These are phyloP conservation scores for Isurus oxyrinchus DNA, from an alignment of 2,113 vertebrate genomes.

Conservation along the genomic window DNA sequence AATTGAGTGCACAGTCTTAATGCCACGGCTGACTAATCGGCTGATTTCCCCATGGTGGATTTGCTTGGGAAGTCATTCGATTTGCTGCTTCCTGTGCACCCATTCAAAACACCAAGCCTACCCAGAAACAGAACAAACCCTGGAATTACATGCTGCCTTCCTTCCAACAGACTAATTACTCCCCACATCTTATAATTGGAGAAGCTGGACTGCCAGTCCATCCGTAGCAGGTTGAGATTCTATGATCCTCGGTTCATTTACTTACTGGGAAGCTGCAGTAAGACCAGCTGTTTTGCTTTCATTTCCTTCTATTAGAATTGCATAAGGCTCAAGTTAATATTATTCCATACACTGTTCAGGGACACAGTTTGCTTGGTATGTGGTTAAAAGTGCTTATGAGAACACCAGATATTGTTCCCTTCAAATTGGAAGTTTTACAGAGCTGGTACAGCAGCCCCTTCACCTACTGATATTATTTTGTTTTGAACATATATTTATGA, in stretches of 20 bases:
- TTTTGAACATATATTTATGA: background rate
- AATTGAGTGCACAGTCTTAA: background rate
- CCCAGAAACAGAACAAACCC: background rate
- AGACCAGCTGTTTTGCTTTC: background rate
- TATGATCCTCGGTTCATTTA: slow-evolving; percentile 1
- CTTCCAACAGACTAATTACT: background rate
- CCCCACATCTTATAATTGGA: background rate
- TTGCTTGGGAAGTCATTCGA: background rate
- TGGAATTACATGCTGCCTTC: background rate
- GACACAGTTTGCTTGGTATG: background rate
- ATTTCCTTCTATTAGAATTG: background rate
- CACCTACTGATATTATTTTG: background rate
- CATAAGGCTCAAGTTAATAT: background rate
- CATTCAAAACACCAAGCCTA: background rate
- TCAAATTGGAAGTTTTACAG: background rate
- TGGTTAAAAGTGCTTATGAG: background rate
- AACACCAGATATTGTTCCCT: background rate
- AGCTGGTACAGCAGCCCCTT: background rate
- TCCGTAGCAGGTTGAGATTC: background rate
- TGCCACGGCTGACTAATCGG: background rate
- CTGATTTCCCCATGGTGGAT: background rate
- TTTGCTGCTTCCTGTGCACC: background rate
- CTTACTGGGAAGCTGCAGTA: background rate
- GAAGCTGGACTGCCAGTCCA: background rate
- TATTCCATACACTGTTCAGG: background rate